phyloP scores from a whole-genome alignment of 2,888 invertebrate genomes.

The Oscheius sp. region DNA sequence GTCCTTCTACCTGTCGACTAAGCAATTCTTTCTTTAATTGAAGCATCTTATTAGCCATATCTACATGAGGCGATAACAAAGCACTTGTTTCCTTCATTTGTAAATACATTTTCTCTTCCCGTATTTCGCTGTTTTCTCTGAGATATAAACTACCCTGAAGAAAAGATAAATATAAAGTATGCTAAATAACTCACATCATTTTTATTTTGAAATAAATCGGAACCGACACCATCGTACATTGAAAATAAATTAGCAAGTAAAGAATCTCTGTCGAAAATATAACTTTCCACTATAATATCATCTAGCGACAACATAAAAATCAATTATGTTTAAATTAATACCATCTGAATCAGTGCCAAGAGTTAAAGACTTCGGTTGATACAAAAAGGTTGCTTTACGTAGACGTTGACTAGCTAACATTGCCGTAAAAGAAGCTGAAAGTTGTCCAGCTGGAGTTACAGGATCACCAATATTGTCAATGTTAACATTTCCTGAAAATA shows the following conservation, averaged over 20 bases:
- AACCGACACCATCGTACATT: conserved; percentile 1
- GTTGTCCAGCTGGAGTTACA: conserved; percentile 4
- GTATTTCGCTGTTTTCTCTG: conserved; percentile 1
- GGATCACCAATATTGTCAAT: background rate
- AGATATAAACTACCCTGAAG: background rate
- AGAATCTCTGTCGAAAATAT: background rate
- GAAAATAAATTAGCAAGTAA: background rate
- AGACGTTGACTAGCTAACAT: background rate
- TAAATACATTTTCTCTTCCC: background rate
- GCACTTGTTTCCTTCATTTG: background rate
- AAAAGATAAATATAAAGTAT: background rate
- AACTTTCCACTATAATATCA: background rate
- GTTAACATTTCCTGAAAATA: background rate
- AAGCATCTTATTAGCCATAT: background rate
- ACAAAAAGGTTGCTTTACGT: background rate
- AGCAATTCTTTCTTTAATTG: too few relatives aligned
- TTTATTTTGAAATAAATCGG: conserved; percentile 7
- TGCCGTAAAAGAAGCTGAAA: background rate
- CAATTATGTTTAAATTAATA: too few relatives aligned
- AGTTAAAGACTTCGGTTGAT: background rate
- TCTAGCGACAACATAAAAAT: too few relatives aligned
- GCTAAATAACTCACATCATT: background rate
- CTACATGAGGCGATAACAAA: background rate
- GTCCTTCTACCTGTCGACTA: too few relatives aligned
- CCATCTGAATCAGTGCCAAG: background rate